A percentile compares a stretch with the other conserved stretches of the same genome.
These are phyloP conservation scores for Cataglyphis hispanica DNA, from an alignment of 1,140 invertebrate genomes.

Conservation along the genomic window DNA sequence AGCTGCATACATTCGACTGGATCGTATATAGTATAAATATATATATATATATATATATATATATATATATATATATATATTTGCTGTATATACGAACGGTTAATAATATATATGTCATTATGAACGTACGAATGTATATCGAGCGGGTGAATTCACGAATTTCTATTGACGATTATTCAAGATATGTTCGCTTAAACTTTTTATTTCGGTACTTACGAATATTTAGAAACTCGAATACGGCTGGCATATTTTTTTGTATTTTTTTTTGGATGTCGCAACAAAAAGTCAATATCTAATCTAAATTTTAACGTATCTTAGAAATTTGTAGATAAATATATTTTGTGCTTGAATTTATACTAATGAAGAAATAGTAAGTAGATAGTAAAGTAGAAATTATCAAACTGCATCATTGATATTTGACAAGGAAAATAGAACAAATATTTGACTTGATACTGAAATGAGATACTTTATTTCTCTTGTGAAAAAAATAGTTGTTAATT, in stretches of 20 bases:
- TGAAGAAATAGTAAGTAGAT: neutral
- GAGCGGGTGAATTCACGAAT: neutral
- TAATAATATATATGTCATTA: neutral
- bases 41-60: neutral
- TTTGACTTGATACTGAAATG: neutral
- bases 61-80: neutral
- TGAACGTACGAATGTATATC: neutral
- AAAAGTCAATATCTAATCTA: conserved; percentile 7
- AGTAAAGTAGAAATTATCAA: neutral
- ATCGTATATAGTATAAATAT: neutral
- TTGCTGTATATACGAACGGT: neutral
- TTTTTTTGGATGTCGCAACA: conserved; percentile 23
- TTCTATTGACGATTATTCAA: conserved; percentile 20
- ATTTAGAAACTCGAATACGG: conserved; percentile 36
- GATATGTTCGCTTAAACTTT: conserved; percentile 18
- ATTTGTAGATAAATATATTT: neutral
- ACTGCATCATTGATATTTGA: neutral
- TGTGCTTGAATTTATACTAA: neutral
- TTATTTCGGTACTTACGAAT: conserved; percentile 50
- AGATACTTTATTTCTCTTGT: neutral
- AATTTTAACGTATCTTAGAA: neutral
- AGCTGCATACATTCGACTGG: neutral
- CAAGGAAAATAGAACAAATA: neutral
- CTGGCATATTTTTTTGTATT: conserved; percentile 5
- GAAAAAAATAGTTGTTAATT: conserved; percentile 17